Conservation (phyloP, 2,888 invertebrate genomes). For the Criorhina ranunculi region DNA sequence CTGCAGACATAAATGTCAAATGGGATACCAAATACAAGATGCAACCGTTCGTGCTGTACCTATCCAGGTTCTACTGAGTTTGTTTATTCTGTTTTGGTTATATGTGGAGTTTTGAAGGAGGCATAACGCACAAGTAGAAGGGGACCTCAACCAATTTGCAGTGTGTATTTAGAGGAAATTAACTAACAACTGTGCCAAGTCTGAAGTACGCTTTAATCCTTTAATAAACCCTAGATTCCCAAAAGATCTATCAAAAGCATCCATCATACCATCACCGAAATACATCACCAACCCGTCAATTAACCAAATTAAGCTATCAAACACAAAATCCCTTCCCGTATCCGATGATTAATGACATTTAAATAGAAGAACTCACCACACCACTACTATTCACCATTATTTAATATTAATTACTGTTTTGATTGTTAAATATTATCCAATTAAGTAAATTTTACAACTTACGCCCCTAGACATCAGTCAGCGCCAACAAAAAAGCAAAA, state of each 20-base stretch:
- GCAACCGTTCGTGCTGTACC: too few relatives aligned
- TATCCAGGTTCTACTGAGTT: too few relatives aligned
- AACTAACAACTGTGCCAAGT: too few relatives aligned
- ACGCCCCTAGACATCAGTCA: slow-evolving; percentile 14
- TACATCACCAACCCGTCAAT: background rate
- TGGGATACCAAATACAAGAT: too few relatives aligned
- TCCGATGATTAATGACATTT: background rate
- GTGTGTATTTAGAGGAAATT: too few relatives aligned
- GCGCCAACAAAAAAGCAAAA: background rate
- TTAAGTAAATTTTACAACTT: slow-evolving; percentile 10
- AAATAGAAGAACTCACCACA: slow-evolving; percentile 5
- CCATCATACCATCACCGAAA: background rate
- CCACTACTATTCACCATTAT: background rate
- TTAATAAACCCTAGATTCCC: too few relatives aligned
- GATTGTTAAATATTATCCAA: slow-evolving; percentile 28
- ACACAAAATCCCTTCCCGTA: background rate
- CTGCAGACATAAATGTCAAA: too few relatives aligned
- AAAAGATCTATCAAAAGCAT: slow-evolving; percentile 10
- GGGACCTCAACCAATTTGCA: too few relatives aligned
- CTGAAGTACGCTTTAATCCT: too few relatives aligned
- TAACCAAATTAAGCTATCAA: slow-evolving; percentile 15
- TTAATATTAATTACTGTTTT: slow-evolving; percentile 20
- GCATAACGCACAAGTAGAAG: too few relatives aligned
- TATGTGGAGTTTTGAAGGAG: too few relatives aligned
- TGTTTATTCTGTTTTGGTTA: too few relatives aligned